Evolutionary conservation across 2,888 invertebrate species (phyloP), one percentile per base, ranked within the genome.

Genomic region (Orthosia cruda): DNA sequence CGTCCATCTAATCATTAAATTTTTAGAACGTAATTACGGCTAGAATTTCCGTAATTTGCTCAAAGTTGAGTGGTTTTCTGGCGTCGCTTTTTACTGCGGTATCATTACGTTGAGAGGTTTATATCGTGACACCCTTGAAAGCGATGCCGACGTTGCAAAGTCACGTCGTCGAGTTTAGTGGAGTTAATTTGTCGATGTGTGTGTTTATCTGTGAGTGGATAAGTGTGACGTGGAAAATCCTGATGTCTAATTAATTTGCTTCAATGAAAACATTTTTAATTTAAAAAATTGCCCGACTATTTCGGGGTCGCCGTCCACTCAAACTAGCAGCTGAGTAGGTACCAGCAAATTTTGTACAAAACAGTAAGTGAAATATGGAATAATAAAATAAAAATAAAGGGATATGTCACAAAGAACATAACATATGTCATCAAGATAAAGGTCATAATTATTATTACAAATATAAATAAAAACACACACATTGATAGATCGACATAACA

Each of bases 1-100:
- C 68, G 69, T 72, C 18, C 65, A 50, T 84, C 55, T 65, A 84
- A 81, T 81, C 71, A 84, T 84, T 71, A 84, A 71, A 54, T 84
- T 84, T 84, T 84, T 81, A 71, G 32, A 80, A 80, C 65, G 81
- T 81, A 74, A 81, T 81, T 84, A 80, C 57, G 67, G 20, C 57
- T 50, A 81, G 64, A 84, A 61, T 81, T 81, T 74, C 75, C 71
- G 64, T 84, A 81, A 84, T 81, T 81, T 58, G 52, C 67, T 84
- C 52, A 71, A 65, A 84, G 85, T 74, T 81, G 71, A 81, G 85
- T 81, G 81, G 81, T 67, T 74, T 74, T 63, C 58, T 63, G 81
- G 66, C 66, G 80, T 45, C 64, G 20, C 64, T 81, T 81, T 81
- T 81, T 84, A 71, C 81, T 65, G 81, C 68, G 57, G 68, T 67